Conservation (phyloP, 2,113 vertebrate species). For the Raja brachyura region DNA sequence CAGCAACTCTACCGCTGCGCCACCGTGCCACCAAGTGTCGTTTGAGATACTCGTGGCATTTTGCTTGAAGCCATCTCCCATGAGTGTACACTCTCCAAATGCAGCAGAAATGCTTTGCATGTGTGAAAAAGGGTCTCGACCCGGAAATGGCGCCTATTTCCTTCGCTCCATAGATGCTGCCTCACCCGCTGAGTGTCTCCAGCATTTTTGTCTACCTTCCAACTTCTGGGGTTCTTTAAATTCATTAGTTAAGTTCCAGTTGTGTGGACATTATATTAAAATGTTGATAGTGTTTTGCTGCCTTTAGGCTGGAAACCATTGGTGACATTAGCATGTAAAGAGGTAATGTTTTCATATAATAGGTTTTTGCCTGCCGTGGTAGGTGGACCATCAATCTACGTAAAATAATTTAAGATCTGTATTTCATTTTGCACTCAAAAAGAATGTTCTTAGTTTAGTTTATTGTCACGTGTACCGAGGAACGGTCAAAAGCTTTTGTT, state of each 20-base stretch:
- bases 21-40: too few species aligned
- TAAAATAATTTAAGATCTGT: background rate
- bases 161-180: too few species aligned
- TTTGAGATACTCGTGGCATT: background rate
- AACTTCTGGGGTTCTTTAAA: background rate
- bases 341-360: background rate
- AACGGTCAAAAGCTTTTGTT: too few species aligned
- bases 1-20: too few species aligned
- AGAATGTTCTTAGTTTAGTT: background rate
- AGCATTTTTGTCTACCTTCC: background rate
- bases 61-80: background rate
- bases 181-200: too few species aligned
- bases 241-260: background rate
- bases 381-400: background rate
- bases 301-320: background rate
- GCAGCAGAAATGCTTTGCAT: background rate
- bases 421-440: background rate
- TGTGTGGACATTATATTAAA: background rate
- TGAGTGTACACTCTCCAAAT: background rate
- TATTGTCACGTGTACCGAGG: too few species aligned
- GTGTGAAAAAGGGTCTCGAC: too few species aligned
- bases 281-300: background rate
- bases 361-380: background rate
- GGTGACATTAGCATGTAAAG: background rate
- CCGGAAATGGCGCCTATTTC: too few species aligned